These are phyloP conservation scores for Rhynchonycteris naso DNA, from an alignment of 2,797 vertebrate species.

Conservation along the genomic window DNA sequence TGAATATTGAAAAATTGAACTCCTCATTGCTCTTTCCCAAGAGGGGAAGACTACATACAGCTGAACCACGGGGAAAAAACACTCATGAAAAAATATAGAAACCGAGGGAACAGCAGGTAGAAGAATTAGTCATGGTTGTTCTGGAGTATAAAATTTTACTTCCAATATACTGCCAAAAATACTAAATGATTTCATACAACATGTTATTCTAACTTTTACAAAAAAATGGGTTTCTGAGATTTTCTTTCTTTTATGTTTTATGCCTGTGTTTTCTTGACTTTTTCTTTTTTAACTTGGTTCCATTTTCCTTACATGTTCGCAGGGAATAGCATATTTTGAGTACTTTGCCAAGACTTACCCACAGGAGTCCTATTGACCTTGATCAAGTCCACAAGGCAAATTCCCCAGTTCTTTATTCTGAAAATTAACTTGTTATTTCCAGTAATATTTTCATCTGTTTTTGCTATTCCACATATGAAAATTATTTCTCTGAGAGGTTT, in stretches of 20 bases:
- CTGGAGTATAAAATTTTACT: conserved; percentile 69
- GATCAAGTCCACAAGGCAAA: conserved; percentile 55
- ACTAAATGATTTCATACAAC: conserved; percentile 74
- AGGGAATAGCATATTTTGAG: conserved; percentile 48
- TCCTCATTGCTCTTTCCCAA: conserved; percentile 57
- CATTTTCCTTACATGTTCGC: conserved; percentile 49
- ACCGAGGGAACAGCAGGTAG: conserved; percentile 75
- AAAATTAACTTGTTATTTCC: conserved; percentile 75
- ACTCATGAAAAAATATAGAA: conserved; percentile 65
- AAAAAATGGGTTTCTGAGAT: conserved; percentile 62
- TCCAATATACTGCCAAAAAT: conserved; percentile 71
- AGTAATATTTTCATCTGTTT: conserved; percentile 78
- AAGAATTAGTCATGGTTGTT: conserved; percentile 76
- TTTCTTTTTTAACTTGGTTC: conserved; percentile 52
- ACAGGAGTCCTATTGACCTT: conserved; percentile 65
- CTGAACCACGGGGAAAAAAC: conserved; percentile 62
- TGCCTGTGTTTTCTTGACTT: conserved; percentile 66
- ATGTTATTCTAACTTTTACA: conserved; percentile 68
- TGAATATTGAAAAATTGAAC: conserved; percentile 69
- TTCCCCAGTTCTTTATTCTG: conserved; percentile 64
- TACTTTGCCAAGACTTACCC: conserved; percentile 49
- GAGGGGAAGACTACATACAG: conserved; percentile 39
- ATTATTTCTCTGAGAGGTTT: conserved; percentile 82
- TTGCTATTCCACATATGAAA: conserved; percentile 79
- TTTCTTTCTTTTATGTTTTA: conserved; percentile 58